These are phyloP conservation scores for Stegana nigrithorax DNA, from an alignment of 2,888 invertebrate species.

Conservation along the genomic window DNA sequence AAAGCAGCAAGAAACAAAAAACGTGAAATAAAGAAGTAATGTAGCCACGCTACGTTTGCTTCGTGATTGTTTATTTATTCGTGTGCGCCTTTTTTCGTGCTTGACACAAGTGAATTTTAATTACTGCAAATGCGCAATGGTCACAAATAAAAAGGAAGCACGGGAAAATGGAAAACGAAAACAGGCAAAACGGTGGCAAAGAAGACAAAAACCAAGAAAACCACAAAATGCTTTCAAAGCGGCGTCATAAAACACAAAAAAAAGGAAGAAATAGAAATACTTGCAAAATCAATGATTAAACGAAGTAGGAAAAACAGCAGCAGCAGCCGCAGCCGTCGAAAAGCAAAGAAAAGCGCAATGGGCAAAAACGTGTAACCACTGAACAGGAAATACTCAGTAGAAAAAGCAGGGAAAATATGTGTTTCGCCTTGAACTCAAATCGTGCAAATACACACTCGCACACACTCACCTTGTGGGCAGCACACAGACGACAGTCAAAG, in stretches of 20 bases:
- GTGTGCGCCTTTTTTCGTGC: not conserved
- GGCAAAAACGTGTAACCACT: no score
- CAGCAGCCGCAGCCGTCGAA: no score
- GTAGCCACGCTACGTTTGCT: not conserved
- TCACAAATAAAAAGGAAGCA: no score
- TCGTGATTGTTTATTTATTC: not conserved
- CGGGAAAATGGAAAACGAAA: no score
- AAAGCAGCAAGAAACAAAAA: not conserved
- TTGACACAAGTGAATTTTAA: not conserved
- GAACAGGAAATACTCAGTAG: not conserved
- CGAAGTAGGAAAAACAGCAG: no score
- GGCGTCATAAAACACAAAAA: not conserved
- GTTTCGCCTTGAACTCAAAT: constrained; percentile 1
- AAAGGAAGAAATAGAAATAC: no score
- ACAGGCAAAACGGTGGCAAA: no score
- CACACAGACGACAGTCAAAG: no score
- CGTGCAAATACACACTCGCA: no score
- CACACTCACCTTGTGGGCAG: no score
- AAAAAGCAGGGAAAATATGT: not conserved
- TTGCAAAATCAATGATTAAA: no score
- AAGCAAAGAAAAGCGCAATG: no score
- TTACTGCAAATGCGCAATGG: not conserved
- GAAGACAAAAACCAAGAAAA: not conserved
- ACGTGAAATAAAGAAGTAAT: not conserved
- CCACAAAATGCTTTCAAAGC: not conserved